These are phyloP conservation scores for Cataglyphis cursor DNA, from an alignment of 2,888 invertebrate species.

Conservation along the genomic window DNA sequence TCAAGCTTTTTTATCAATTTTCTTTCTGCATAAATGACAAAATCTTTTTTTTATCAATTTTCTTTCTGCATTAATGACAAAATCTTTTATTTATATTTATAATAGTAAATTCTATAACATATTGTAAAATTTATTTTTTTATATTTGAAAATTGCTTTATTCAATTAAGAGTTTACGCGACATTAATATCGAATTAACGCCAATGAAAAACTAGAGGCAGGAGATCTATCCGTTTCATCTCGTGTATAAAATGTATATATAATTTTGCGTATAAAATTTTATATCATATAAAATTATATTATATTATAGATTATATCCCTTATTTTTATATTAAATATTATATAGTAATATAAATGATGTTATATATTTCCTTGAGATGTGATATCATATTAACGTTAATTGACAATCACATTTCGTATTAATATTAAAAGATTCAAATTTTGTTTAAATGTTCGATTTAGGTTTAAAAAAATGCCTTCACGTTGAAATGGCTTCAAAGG, in stretches of 20 bases:
- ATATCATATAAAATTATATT: too few species aligned
- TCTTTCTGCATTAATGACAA: neutral
- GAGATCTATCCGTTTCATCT: neutral
- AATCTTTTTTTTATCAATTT: neutral
- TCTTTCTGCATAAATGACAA: neutral
- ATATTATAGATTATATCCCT: neutral
- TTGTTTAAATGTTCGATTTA: neutral
- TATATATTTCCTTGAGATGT: neutral
- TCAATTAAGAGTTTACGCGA: neutral
- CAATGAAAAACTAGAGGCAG: neutral
- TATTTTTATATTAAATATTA: neutral
- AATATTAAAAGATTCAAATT: conserved; percentile 5
- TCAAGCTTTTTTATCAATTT: neutral
- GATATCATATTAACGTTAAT: neutral
- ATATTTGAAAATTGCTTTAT: neutral
- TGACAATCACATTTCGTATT: neutral
- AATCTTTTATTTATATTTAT: neutral
- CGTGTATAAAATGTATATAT: neutral
- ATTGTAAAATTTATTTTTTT: neutral
- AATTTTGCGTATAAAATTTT: neutral
- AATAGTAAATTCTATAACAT: conserved; percentile 1
- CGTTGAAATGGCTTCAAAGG: conserved; percentile 32
- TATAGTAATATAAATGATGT: neutral
- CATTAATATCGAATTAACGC: neutral
- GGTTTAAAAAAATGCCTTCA: conserved; percentile 7